Evolutionary conservation across 2,797 vertebrate species (phyloP), one percentile per base, ranked within the genome.

Genomic region (Tragelaphus oryx): DNA sequence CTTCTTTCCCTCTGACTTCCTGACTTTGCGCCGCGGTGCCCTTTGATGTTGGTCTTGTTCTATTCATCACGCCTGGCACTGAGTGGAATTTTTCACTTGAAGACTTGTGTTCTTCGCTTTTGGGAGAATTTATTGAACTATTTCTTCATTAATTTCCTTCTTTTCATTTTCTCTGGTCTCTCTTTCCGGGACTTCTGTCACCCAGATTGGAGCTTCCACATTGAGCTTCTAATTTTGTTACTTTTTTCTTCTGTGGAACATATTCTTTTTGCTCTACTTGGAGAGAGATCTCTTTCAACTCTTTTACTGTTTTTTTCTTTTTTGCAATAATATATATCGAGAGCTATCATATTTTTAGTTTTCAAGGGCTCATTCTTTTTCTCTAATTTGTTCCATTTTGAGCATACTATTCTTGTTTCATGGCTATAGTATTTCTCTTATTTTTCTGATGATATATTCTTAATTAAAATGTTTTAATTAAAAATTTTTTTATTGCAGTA

Each of bases 1-100:
- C 65, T 94, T 95, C 82, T 89, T 55, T 92, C 75, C 50, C 11
- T 89, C 82, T 44, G 44, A 46, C 76, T 76, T 81, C 85, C 91
- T 76, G 62, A 92, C n/a, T 59, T 50, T 3, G 44, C 50, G 17
- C 60, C 20, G 1, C 3, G 12, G 41, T 33, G 28, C 28, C 68
- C 92, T 91, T 92, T 33, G 50, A 30, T 54, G 59, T 28, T 5
- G 18, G 46, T 50, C 18, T 83, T 68, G 89, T 83, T 86, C 24
- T 44, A 13, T 26, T 50, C 50, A 17, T 13, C 4, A 14, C 24
- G 9, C 54, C 7, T 28, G 50, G 37, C 13, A 10, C 41, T 79
- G 22, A 3, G 16, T 46, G 57, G n/a, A 84, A 71, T 37, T 90
- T 86, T 95, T 75, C 65, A 85, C 81, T 44, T 62, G 28, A 74